Evolutionary conservation across 2,888 invertebrate genomes (phyloP).

Genomic region (Pimpla rufipes): DNA sequence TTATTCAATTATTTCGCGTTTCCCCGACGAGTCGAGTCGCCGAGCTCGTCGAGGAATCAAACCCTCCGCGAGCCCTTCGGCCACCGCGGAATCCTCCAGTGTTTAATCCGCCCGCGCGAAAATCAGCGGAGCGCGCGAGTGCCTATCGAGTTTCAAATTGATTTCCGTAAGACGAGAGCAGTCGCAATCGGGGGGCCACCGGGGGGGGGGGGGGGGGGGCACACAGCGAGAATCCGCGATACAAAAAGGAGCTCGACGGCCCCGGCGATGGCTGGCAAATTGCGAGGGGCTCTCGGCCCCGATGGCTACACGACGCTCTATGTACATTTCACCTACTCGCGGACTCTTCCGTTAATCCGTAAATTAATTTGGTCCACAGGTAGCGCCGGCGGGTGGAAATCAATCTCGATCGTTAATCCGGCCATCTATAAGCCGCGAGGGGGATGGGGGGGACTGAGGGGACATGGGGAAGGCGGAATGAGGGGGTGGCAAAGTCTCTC

Average conservation of each 20-base stretch:
- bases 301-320: conserved; percentile 17
- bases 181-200: neutral
- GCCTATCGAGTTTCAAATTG: conserved; percentile 60
- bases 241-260: conserved; percentile 25
- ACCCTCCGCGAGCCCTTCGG: conserved; percentile 42
- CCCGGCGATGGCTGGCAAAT: conserved; percentile 26
- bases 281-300: conserved; percentile 5
- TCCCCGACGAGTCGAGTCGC: neutral
- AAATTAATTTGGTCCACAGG: conserved; percentile 58
- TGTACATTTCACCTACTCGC: conserved; percentile 44
- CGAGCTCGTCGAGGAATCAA: neutral
- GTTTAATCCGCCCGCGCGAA: conserved; percentile 6
- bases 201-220: neutral
- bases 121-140: conserved; percentile 33
- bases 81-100: conserved; percentile 23
- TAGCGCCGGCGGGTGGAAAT: conserved; percentile 40
- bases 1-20: neutral
- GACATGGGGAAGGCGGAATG: too few species aligned
- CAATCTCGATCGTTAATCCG: conserved; percentile 67
- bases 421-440: conserved; percentile 62
- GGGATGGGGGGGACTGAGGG: too few species aligned
- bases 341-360: conserved; percentile 58
- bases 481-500: conserved; percentile 5
- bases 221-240: conserved; percentile 24
- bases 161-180: conserved; percentile 51